Percentiles rank a stretch among this genome's conserved stretches.
These are phyloP conservation scores for Himalopsyche japonica DNA, from an alignment of 2,888 invertebrate genomes.

Conservation along the genomic window DNA sequence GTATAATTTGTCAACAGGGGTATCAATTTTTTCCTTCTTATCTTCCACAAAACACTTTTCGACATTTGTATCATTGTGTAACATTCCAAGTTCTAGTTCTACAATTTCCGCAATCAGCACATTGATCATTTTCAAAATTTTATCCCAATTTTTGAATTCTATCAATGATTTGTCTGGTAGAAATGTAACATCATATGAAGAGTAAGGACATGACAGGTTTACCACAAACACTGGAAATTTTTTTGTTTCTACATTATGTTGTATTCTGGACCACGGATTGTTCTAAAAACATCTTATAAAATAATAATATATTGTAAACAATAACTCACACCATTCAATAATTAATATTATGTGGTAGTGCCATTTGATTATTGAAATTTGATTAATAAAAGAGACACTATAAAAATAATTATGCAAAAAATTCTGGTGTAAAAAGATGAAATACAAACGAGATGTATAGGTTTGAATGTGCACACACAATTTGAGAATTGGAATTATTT, in stretches of 20 bases:
- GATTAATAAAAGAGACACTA: no score
- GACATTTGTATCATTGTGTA: slow-evolving; percentile 44
- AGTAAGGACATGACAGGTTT: slow-evolving; percentile 58
- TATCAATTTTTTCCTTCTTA: slow-evolving; percentile 23
- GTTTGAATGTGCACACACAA: no score
- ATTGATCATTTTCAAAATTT: slow-evolving; percentile 50
- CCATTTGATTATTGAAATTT: no score
- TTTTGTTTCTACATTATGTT: slow-evolving; percentile 19
- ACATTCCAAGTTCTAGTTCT: slow-evolving; percentile 45
- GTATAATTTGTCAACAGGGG: slow-evolving; percentile 36
- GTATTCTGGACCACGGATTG: neutral
- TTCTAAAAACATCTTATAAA: slow-evolving; percentile 9
- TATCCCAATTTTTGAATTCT: slow-evolving; percentile 58
- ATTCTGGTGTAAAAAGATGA: no score
- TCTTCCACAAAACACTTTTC: neutral
- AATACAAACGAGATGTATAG: no score
- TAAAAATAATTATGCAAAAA: no score
- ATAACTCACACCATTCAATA: neutral
- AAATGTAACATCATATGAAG: slow-evolving; percentile 55
- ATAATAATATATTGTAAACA: neutral
- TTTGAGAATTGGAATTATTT: no score
- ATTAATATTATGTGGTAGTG: no score
- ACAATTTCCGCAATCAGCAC: slow-evolving; percentile 46
- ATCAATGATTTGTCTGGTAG: slow-evolving; percentile 57
- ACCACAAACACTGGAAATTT: slow-evolving; percentile 56